Evolutionary conservation across 1,140 invertebrate genomes (phyloP), one percentile per base, ranked within the genome.

Genomic region (Orchesella cincta): DNA sequence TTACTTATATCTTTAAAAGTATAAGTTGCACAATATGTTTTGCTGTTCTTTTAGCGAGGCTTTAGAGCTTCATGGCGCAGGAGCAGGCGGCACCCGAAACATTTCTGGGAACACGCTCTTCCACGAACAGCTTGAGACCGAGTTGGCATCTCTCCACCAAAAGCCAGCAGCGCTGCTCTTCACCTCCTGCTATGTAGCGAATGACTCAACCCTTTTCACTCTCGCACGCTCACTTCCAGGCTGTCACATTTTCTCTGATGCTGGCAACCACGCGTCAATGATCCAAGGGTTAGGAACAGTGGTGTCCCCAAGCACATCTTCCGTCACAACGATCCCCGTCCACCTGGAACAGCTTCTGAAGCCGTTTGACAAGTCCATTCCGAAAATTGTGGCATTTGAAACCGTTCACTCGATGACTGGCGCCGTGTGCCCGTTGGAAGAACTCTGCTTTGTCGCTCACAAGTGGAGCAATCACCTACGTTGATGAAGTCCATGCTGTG

Each of bases 351-450:
- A 93, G 79, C 84, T 97, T 46, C 86, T 99, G 23, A 86, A 89
- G 16, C 89, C 89, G 81, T 88, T 96, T 1, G 92, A 94, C 83
- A 88, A 88, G 67, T 87, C 86, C 72, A 86, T 92, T 18, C 97
- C 97, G 0, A 99, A 99, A 87, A 96, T 99, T 84, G 96, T 98
- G 34, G 97, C 96, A 29, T 99, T 99, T 88, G 97, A 99, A 89
- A 98, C 97, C 26, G 97, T 99, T n/a, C 96, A 99, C 90, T 98
- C 96, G 29, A 99, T 99, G 97, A 94, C 94, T 76, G 97, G 96
- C 72, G 94, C 95, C 57, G 94, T 98, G 67, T 97, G 94, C 86
- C 96, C 96, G 1, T 86, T 98, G 62, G 90, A 88, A 83, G 91
- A 96, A 84, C 86, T 98, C 80, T 96, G 94, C 85, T 90, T 95